Evolutionary conservation across 2,888 invertebrate genomes (phyloP).

Genomic region (Polyploca ridens): DNA sequence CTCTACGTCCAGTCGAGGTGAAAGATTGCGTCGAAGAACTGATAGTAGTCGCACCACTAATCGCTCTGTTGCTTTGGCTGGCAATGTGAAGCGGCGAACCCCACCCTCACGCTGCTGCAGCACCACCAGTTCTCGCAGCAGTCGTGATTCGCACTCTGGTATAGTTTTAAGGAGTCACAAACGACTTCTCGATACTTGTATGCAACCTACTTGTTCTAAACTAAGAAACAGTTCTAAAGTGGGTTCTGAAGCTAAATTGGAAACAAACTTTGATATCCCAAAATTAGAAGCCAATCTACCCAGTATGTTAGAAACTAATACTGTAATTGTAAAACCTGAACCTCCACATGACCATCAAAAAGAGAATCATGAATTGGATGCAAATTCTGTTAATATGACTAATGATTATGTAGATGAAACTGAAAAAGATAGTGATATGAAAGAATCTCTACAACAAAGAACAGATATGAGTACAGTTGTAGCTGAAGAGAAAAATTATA

Average conservation of each 20-base stretch:
- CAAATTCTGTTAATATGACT: constrained; percentile 45
- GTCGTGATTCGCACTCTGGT: constrained; percentile 77
- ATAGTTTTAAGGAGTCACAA: constrained; percentile 87
- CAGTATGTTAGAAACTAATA: constrained; percentile 53
- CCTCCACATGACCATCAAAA: constrained; percentile 44
- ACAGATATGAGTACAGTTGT: constrained; percentile 44
- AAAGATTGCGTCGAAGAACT: constrained; percentile 63
- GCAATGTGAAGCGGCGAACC: constrained; percentile 53
- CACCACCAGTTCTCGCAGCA: constrained; percentile 79
- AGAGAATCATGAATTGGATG: constrained; percentile 43
- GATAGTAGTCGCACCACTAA: constrained; percentile 62
- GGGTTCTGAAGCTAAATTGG: constrained; percentile 57
- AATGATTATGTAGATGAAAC: constrained; percentile 49
- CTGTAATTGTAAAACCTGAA: constrained; percentile 55
- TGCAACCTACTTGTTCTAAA: constrained; percentile 61
- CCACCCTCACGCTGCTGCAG: constrained; percentile 73
- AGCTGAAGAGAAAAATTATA: constrained; percentile 47
- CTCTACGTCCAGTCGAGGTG: constrained; percentile 72
- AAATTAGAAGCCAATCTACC: constrained; percentile 64
- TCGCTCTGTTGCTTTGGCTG: constrained; percentile 61
- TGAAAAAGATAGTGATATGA: constrained; percentile 56
- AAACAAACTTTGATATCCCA: constrained; percentile 57
- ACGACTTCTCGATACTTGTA: constrained; percentile 73
- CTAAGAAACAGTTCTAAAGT: constrained; percentile 57
- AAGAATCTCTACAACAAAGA: constrained; percentile 70